Percentiles rank a stretch among this genome's conserved stretches.
phyloP scores from a whole-genome alignment of 2,113 vertebrate genomes.

The Hyperopisus bebe region DNA sequence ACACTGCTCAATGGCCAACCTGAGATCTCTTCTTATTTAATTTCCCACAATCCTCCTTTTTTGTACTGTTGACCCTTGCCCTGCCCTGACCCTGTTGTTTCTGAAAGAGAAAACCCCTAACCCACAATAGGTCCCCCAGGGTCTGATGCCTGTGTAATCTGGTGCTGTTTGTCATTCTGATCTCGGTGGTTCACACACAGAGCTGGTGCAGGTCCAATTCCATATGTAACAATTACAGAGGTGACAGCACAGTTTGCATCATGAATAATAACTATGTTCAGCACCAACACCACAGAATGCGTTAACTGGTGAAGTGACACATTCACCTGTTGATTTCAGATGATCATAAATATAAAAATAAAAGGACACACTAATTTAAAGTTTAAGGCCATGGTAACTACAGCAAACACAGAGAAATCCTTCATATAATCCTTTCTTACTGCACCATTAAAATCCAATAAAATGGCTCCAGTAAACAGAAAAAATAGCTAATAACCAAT shows the following conservation, averaged over 20 bases:
- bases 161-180: background rate
- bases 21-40: background rate
- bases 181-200: background rate
- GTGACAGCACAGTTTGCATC: background rate
- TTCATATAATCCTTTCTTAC: background rate
- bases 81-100: background rate
- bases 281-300: background rate
- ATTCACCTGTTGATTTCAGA: background rate
- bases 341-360: background rate
- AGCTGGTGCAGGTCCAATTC: background rate
- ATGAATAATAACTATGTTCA: background rate
- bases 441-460: background rate
- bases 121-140: background rate
- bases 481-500: background rate
- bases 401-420: background rate
- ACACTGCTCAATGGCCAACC: no score
- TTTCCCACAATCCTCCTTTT: background rate
- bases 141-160: background rate
- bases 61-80: background rate
- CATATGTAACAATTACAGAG: background rate
- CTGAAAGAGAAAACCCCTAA: background rate
- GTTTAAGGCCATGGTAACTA: background rate
- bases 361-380: background rate
- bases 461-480: background rate
- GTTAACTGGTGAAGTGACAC: background rate